Conservation (phyloP, 2,113 vertebrate genomes). For the Empidonax alnorum region DNA sequence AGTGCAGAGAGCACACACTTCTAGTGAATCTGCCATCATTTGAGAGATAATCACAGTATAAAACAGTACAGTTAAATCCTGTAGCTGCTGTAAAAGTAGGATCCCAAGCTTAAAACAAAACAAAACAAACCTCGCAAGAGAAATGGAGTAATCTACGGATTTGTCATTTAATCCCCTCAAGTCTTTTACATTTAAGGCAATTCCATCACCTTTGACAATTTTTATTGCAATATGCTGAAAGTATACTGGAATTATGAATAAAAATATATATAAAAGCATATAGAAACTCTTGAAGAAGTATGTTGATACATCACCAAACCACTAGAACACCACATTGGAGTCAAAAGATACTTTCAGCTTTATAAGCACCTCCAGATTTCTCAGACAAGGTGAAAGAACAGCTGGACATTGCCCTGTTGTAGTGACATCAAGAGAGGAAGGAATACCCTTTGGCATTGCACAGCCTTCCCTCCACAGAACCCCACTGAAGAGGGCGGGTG, state of each 20-base stretch:
- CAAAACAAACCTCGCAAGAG: neutral
- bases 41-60: neutral
- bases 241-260: neutral
- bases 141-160: neutral
- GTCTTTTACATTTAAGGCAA: neutral
- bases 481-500: neutral
- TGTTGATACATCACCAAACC: neutral
- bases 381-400: neutral
- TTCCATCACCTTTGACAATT: neutral
- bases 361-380: neutral
- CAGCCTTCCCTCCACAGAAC: neutral
- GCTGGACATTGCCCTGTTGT: neutral
- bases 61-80: neutral
- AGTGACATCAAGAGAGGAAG: neutral
- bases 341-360: neutral
- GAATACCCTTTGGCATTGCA: neutral
- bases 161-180: neutral
- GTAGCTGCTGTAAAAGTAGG: neutral
- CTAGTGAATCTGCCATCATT: neutral
- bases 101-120: neutral
- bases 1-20: neutral
- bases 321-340: neutral
- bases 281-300: neutral
- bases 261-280: neutral
- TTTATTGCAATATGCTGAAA: neutral